These are phyloP conservation scores for Microplitis manilae DNA, from an alignment of 2,888 invertebrate species.

Conservation along the genomic window DNA sequence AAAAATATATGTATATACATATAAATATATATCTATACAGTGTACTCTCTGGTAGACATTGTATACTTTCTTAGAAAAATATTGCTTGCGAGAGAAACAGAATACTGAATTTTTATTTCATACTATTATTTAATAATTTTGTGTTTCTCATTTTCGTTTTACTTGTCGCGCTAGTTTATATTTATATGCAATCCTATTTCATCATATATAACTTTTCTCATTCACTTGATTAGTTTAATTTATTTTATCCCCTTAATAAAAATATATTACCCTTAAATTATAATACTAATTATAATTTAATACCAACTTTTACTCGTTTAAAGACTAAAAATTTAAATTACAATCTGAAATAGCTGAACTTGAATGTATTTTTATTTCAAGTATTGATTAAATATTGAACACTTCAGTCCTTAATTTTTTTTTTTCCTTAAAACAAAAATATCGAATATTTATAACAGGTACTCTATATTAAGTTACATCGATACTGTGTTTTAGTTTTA, in stretches of 20 bases:
- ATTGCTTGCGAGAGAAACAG: neutral
- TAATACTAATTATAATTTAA: neutral
- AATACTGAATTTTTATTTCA: neutral
- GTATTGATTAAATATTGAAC: neutral
- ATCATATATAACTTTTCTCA: neutral
- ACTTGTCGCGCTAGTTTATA: neutral
- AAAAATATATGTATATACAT: slow-evolving; percentile 14
- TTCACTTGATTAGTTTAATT: neutral
- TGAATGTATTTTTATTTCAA: neutral
- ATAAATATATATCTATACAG: neutral
- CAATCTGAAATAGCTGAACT: neutral
- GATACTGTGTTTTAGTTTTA: too few species aligned
- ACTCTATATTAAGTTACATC: too few species aligned
- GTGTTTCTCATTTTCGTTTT: neutral
- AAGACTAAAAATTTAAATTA: neutral
- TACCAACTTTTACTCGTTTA: neutral
- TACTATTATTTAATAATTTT: slow-evolving; percentile 1
- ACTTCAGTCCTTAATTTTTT: too few species aligned
- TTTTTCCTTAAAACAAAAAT: too few species aligned
- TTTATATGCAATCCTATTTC: neutral
- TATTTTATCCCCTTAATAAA: neutral
- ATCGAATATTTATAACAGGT: too few species aligned
- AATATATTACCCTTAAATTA: neutral
- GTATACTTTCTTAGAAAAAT: neutral
- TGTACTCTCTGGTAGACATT: slow-evolving; percentile 12